These are phyloP conservation scores for Sitophilus oryzae DNA, from an alignment of 1,140 invertebrate genomes.

Conservation along the genomic window DNA sequence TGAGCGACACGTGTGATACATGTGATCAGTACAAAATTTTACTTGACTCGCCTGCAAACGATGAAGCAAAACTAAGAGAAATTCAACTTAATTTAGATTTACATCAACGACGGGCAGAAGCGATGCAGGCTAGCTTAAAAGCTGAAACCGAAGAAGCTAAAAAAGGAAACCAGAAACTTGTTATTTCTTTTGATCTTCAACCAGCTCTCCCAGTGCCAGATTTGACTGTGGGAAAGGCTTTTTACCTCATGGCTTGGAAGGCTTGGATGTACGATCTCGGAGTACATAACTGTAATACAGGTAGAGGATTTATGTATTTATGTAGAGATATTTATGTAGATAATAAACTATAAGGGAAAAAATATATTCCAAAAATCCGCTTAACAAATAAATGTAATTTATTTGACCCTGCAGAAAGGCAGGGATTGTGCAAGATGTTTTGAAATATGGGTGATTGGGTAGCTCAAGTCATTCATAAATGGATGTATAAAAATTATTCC, in stretches of 20 bases:
- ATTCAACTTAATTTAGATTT: background rate
- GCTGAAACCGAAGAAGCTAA: background rate
- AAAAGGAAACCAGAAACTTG: constrained; percentile 1
- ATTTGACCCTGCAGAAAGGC: too few relatives aligned
- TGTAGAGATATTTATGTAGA: too few relatives aligned
- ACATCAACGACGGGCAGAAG: too few relatives aligned
- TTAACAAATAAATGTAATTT: too few relatives aligned
- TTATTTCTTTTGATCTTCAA: too few relatives aligned
- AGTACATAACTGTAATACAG: background rate
- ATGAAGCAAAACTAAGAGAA: background rate
- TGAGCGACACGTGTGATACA: too few relatives aligned
- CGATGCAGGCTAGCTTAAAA: constrained; percentile 2
- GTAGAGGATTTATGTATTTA: background rate
- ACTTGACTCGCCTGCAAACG: background rate
- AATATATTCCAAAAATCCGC: too few relatives aligned
- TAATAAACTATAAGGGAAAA: too few relatives aligned
- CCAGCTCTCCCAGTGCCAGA: background rate
- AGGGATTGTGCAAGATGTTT: too few relatives aligned
- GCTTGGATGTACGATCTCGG: background rate
- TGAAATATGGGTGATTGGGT: too few relatives aligned
- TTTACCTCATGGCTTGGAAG: constrained; percentile 4
- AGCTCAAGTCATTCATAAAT: too few relatives aligned
- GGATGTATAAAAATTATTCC: too few relatives aligned
- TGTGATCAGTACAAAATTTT: constrained; percentile 4
- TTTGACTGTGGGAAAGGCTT: constrained; percentile 3